Evolutionary conservation across 2,888 invertebrate genomes (phyloP), one percentile per base, ranked within the genome.

Genomic region (Eilema depressum): DNA sequence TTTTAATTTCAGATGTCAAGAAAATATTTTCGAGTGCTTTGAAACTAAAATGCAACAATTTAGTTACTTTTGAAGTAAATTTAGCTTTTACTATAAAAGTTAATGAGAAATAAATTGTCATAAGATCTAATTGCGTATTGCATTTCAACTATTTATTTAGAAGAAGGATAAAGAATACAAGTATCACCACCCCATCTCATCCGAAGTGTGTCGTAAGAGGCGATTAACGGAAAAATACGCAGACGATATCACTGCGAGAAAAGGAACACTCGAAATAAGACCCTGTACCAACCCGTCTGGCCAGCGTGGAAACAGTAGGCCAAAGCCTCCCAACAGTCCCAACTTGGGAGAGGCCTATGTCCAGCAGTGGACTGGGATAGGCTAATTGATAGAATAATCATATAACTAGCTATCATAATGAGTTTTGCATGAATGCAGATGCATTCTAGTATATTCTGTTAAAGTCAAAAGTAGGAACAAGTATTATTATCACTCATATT

Each of bases 361-460:
- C n/a, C n/a, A n/a, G n/a, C n/a, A n/a, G n/a, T n/a, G n/a, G n/a
- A n/a, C n/a, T n/a, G n/a, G n/a, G n/a, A n/a, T n/a, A n/a, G n/a
- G n/a, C n/a, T n/a, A n/a, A n/a, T n/a, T n/a, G n/a, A n/a, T n/a
- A n/a, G n/a, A n/a, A n/a, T n/a, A n/a, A n/a, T n/a, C n/a, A n/a
- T n/a, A n/a, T 25, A 17, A 20, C 23, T 37, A 25, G 33, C 10
- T 17, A 33, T 33, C 3, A 14, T 0, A 1, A 62, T 25, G 0
- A 37, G 14, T 37, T 63, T 10, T 41, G 26, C 11, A 63, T 41
- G 20, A 41, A 41, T 63, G 8, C 4, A 41, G 11, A 26, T 17
- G 25, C 1, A 10, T 63, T 67, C 68, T 73, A 69, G 66, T 41
- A 66, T 67, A 26, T 77, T 80, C 68, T 53, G 14, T 7, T 64